Conservation (phyloP, 2,888 invertebrate species). For the Drosophila demipolita region DNA sequence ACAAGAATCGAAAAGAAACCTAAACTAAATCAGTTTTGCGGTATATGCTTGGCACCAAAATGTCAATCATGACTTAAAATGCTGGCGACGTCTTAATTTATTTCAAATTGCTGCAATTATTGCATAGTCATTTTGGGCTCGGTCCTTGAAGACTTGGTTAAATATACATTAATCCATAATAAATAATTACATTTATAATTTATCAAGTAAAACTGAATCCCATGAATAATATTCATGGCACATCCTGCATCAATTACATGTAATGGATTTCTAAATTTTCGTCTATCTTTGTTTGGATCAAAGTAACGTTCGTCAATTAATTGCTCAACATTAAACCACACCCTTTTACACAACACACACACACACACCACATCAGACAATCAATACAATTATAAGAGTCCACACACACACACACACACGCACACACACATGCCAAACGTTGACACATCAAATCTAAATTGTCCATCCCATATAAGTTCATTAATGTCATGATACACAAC, state of each 20-base stretch:
- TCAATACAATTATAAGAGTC: conserved; percentile 48
- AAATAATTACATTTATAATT: background rate
- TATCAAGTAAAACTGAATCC: background rate
- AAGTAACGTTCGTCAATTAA: conserved; percentile 42
- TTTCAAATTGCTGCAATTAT: conserved; percentile 13
- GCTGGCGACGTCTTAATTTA: conserved; percentile 13
- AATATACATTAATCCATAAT: background rate
- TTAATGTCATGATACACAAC: conserved; percentile 75
- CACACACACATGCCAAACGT: conserved; percentile 44
- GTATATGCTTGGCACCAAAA: conserved; percentile 78
- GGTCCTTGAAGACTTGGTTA: background rate
- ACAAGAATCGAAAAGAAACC: conserved; percentile 28
- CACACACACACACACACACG: conserved; percentile 2
- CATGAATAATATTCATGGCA: background rate
- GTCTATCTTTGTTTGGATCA: conserved; percentile 32
- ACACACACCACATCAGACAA: conserved; percentile 22
- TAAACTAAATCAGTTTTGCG: conserved; percentile 76
- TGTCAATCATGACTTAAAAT: conserved; percentile 70
- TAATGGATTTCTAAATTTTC: conserved; percentile 29
- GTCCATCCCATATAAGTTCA: conserved; percentile 78
- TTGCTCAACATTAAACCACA: conserved; percentile 50
- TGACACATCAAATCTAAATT: conserved; percentile 75
- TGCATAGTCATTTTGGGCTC: background rate
- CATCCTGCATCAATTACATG: conserved; percentile 7
- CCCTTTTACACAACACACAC: conserved; percentile 39